Base-by-base conservation (phyloP, 2,888 invertebrate species). In the Lepidochrysops patricia region DNA sequence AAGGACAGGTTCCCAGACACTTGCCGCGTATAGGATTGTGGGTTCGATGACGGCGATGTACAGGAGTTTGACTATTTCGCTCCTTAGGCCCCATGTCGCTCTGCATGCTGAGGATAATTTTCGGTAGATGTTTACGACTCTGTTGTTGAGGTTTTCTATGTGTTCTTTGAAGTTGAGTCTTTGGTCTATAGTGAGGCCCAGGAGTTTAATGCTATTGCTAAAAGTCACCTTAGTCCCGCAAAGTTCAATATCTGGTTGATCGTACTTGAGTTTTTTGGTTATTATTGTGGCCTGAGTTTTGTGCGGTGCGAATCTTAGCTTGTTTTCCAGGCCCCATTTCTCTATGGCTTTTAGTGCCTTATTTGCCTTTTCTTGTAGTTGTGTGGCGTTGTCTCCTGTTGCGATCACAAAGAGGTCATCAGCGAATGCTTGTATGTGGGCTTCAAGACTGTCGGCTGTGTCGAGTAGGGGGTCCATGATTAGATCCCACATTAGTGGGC, bases 391-490 rank as follows among this genome's bases (percentile, higher is more conserved):
- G 0, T 52, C 25, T 0, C 57, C 66, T 0, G 13, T 3, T 4
- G 59, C 60, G 0, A 64, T 57, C 0, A 67, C 15, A 0, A 68
- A n/a, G 0, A 70, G 49, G 13, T 70, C 66, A 27, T 68, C 68
- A 0, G 68, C 68, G 25, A 67, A 70, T 0, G 68, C 70, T 25
- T 69, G 67, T 3, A 60, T 52, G 19, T 64, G 61, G 0, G 34
- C 49, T 1, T 43, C 56, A 0, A 12, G 6, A 0, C 12, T n/a
- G 0, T 62, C 50, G 0, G 60, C 3, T 1, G 23, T 12, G 0
- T 49, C 25, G 0, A 68, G 50, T 0, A 68, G 60, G 0, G 63
- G 62, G 35, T 69, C 63, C 6, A 69, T 59, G 1, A 63, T 23
- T 0, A 67, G 0, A 48, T 69, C 67, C 67, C 67, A 67, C 0